Percentiles rank a stretch among this genome's conserved stretches.
These are phyloP conservation scores for Peribatodes rhomboidaria DNA, from an alignment of 2,888 invertebrate genomes.

Conservation along the genomic window DNA sequence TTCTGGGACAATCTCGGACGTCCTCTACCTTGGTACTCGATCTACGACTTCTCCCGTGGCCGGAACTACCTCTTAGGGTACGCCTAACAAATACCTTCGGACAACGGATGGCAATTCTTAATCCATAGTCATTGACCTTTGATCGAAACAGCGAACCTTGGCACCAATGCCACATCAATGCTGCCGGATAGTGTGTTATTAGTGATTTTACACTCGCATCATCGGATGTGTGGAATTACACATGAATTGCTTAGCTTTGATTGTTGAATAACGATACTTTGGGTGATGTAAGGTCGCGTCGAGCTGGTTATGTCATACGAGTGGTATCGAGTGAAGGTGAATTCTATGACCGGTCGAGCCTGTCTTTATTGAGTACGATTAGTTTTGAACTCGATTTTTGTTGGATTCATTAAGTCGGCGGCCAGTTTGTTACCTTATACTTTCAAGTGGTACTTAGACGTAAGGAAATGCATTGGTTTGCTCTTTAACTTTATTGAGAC, in stretches of 20 bases:
- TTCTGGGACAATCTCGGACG: constrained; percentile 11
- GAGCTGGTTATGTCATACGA: constrained; percentile 8
- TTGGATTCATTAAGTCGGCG: neutral
- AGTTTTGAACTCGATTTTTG: neutral
- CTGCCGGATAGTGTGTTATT: constrained; percentile 20
- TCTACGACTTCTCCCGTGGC: neutral
- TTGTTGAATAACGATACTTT: constrained; percentile 24
- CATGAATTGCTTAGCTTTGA: constrained; percentile 2
- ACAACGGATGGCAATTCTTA: constrained; percentile 12
- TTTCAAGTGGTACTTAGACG: neutral
- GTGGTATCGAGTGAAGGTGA: constrained; percentile 1
- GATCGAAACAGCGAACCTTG: constrained; percentile 20
- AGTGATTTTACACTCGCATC: constrained; percentile 12
- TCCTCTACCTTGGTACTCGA: neutral
- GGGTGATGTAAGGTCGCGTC: constrained; percentile 23
- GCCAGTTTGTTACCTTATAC: neutral
- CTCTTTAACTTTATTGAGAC: neutral
- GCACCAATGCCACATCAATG: constrained; percentile 21
- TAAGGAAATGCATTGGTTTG: neutral
- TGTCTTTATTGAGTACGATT: constrained; percentile 1
- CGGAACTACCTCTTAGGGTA: constrained; percentile 1
- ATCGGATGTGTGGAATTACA: constrained; percentile 22
- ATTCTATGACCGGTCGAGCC: neutral
- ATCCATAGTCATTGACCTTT: constrained; percentile 27
- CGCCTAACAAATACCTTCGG: neutral